phyloP scores from a whole-genome alignment of 2,113 vertebrate genomes.

The Ariopsis seemanni region DNA sequence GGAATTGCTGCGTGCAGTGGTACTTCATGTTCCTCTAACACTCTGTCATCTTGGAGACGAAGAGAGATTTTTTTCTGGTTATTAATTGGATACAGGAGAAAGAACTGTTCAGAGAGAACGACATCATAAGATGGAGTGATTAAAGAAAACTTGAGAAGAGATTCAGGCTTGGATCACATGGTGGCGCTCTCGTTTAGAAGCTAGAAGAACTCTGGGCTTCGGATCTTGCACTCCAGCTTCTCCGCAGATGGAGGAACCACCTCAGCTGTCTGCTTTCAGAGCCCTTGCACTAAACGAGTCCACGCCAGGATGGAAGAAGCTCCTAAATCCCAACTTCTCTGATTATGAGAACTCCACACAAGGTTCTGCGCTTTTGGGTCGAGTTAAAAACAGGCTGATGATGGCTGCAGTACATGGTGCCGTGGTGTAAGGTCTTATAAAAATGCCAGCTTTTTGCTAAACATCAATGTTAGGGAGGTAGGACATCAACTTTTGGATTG shows the following conservation, averaged over 20 bases:
- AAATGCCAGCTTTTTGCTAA: neutral
- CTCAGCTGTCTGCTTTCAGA: neutral
- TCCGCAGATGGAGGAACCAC: neutral
- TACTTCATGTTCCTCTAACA: neutral
- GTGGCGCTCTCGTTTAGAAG: slow-evolving; percentile 69
- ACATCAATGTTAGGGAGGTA: neutral
- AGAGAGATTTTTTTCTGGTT: neutral
- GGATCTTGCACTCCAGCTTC: neutral
- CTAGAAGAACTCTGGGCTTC: neutral
- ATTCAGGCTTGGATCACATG: slow-evolving; percentile 66
- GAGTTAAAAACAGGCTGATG: neutral
- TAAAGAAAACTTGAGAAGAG: neutral
- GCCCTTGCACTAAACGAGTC: neutral
- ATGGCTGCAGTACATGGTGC: neutral
- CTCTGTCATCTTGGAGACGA: too few species aligned
- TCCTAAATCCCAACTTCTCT: neutral
- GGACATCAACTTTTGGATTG: neutral
- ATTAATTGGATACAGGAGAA: neutral
- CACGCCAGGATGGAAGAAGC: neutral
- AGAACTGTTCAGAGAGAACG: neutral
- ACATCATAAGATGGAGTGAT: neutral
- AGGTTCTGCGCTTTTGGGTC: neutral
- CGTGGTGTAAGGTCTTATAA: neutral
- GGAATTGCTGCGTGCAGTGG: too few species aligned
- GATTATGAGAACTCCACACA: neutral